phyloP scores from a whole-genome alignment of 2,888 invertebrate species.

The Acholoe squamosa region DNA sequence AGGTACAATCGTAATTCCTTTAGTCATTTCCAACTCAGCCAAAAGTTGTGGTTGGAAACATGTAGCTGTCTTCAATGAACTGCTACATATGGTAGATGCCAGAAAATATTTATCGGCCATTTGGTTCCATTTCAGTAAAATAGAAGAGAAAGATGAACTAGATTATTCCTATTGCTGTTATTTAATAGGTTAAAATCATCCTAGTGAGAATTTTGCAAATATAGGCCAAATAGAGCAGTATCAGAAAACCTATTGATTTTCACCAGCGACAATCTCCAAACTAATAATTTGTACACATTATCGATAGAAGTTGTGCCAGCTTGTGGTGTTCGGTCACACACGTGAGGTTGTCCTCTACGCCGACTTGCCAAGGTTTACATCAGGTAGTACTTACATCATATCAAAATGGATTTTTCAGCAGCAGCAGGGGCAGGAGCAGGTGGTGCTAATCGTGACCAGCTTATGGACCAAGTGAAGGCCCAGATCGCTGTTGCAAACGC shows the following conservation, averaged over 20 bases:
- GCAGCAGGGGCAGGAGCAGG: not conserved
- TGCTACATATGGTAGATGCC: not conserved
- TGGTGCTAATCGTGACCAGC: conserved; percentile 76
- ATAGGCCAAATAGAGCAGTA: too few species aligned
- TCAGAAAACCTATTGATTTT: too few species aligned
- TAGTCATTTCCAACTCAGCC: not conserved
- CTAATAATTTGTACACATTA: too few species aligned
- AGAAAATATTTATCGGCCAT: too few species aligned
- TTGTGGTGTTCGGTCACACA: not conserved
- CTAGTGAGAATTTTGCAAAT: too few species aligned
- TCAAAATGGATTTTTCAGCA: conserved; percentile 51
- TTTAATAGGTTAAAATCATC: too few species aligned
- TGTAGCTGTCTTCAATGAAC: conserved; percentile 14
- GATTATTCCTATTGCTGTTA: too few species aligned
- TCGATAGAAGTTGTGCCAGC: too few species aligned
- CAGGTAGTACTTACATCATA: not conserved
- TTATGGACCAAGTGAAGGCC: conserved; percentile 97
- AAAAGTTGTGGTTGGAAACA: not conserved
- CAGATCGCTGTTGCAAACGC: conserved; percentile 97
- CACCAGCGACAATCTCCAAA: too few species aligned
- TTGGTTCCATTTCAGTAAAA: too few species aligned
- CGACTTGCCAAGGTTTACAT: too few species aligned
- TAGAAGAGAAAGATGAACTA: too few species aligned
- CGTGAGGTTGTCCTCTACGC: conserved; percentile 49
- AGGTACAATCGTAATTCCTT: not conserved